phyloP scores from a whole-genome alignment of 2,888 invertebrate genomes.

The Rhagonycha lutea region DNA sequence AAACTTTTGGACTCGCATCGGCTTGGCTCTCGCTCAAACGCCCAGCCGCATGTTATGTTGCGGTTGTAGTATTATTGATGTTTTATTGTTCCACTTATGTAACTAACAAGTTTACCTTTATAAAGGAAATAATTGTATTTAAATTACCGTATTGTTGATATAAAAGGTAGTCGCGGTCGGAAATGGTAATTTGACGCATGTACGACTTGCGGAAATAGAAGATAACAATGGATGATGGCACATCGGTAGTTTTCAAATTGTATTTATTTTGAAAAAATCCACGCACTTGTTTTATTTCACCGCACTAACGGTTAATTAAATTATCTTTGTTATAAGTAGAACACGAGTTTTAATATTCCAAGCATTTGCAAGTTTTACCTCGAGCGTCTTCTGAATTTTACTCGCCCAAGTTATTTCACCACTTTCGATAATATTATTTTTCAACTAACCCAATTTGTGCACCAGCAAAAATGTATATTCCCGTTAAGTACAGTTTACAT shows the following conservation, averaged over 20 bases:
- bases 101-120: background rate
- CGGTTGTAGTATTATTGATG: background rate
- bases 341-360: background rate
- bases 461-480: background rate
- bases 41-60: background rate
- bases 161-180: background rate
- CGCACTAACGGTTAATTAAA: background rate
- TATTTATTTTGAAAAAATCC: background rate
- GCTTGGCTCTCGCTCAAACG: background rate
- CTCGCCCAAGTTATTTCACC: background rate
- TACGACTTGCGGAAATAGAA: background rate
- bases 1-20: background rate
- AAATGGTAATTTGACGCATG: background rate
- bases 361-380: background rate
- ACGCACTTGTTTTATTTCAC: background rate
- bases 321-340: background rate
- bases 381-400: background rate
- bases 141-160: background rate
- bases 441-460: background rate
- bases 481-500: background rate
- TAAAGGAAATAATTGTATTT: background rate
- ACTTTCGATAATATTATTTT: background rate
- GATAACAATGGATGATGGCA: background rate
- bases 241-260: background rate
- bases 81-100: background rate